These are phyloP conservation scores for Conopomorpha cramerella DNA, from an alignment of 1,140 invertebrate genomes.

Conservation along the genomic window DNA sequence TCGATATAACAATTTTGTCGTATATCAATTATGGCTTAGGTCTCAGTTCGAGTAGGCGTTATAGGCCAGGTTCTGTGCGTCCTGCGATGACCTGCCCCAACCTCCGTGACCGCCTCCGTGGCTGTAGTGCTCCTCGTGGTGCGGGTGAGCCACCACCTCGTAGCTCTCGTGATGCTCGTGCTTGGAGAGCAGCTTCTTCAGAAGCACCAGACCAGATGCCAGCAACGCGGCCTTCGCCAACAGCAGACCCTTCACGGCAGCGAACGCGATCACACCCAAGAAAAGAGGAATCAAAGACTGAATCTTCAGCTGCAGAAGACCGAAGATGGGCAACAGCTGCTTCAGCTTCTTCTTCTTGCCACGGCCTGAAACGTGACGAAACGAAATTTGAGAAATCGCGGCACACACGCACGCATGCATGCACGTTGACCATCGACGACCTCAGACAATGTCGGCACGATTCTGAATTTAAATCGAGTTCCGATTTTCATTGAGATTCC, in stretches of 20 bases:
- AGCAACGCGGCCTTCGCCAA: slow-evolving; percentile 81
- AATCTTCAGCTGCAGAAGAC: slow-evolving; percentile 79
- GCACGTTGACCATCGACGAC: too few relatives aligned
- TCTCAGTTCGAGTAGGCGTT: slow-evolving; percentile 45
- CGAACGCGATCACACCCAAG: slow-evolving; percentile 76
- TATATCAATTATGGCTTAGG: slow-evolving; percentile 11
- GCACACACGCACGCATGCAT: too few relatives aligned
- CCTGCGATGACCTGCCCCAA: slow-evolving; percentile 42
- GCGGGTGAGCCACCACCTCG: slow-evolving; percentile 74
- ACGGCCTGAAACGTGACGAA: slow-evolving; percentile 68
- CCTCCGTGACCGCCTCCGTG: slow-evolving; percentile 38
- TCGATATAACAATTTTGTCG: slow-evolving; percentile 5
- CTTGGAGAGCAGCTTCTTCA: slow-evolving; percentile 80
- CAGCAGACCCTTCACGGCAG: slow-evolving; percentile 81
- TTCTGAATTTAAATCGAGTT: slow-evolving; percentile 20
- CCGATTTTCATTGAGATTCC: slow-evolving; percentile 40
- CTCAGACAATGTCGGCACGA: slow-evolving; percentile 13
- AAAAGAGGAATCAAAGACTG: slow-evolving; percentile 76
- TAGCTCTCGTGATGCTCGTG: slow-evolving; percentile 70
- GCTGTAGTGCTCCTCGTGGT: slow-evolving; percentile 63
- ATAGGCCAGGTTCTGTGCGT: slow-evolving; percentile 45
- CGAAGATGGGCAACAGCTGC: slow-evolving; percentile 73
- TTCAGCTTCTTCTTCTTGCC: slow-evolving; percentile 75
- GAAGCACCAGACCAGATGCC: slow-evolving; percentile 71
- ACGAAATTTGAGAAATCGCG: too few relatives aligned